Evolutionary conservation across 2,797 vertebrate species (phyloP).

Genomic region (Gobionotothen gibberifrons): DNA sequence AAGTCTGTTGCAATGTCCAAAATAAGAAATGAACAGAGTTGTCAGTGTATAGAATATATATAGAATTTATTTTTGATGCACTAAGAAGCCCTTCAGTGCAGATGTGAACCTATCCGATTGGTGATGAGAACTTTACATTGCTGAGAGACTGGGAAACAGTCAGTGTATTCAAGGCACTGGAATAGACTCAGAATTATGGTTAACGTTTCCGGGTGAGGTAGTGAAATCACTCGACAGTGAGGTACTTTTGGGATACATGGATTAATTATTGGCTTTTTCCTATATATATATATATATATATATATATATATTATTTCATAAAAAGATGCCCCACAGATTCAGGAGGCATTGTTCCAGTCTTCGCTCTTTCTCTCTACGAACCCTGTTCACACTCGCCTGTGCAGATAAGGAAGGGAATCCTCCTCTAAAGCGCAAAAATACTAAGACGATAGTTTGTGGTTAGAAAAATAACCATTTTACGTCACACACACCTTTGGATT

Average conservation of each 20-base stretch:
- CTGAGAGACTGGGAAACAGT: constrained; percentile 73
- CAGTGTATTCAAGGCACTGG: constrained; percentile 81
- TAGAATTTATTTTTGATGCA: constrained; percentile 35
- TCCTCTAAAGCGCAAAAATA: constrained; percentile 20
- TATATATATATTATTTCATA: constrained; percentile 7
- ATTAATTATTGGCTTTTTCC: constrained; percentile 78
- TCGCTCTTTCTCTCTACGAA: constrained; percentile 14
- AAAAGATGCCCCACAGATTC: constrained; percentile 30
- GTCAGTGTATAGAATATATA: constrained; percentile 19
- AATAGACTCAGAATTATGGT: constrained; percentile 71
- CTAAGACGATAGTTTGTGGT: constrained; percentile 8
- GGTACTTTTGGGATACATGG: constrained; percentile 66
- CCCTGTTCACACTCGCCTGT: constrained; percentile 26
- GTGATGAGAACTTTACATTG: constrained; percentile 51
- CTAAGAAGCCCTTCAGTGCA: constrained; percentile 65
- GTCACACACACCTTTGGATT: constrained; percentile 39
- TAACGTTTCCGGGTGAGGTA: constrained; percentile 77
- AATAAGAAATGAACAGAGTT: constrained; percentile 46
- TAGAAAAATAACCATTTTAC: constrained; percentile 3
- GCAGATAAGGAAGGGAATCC: constrained; percentile 15
- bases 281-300: constrained; percentile 22
- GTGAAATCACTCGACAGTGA: constrained; percentile 73
- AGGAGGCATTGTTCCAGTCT: constrained; percentile 43
- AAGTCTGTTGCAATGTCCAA: constrained; percentile 75
- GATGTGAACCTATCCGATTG: constrained; percentile 52